Evolutionary conservation across 2,113 vertebrate species (phyloP).

Genomic region (Panthera leo): DNA sequence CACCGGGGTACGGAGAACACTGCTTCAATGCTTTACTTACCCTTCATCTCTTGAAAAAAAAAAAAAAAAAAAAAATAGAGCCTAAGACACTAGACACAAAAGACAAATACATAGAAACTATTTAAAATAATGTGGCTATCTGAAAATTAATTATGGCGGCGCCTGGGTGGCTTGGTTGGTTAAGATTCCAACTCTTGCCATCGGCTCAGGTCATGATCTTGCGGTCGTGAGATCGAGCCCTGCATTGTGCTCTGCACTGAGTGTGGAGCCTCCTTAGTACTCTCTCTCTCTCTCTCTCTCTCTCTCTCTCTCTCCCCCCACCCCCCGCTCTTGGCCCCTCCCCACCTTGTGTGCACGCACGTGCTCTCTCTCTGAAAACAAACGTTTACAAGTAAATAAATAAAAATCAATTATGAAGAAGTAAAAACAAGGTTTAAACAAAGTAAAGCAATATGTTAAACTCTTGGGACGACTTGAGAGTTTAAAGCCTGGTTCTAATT

Average conservation of each 20-base stretch:
- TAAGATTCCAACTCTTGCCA: no score
- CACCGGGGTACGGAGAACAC: accelerated
- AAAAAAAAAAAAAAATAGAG: background rate
- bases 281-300: no score
- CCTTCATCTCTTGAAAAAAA: background rate
- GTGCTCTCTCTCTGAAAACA: no score
- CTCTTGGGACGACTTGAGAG: background rate
- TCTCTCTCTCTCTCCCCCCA: no score
- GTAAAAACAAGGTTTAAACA: background rate
- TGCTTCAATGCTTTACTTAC: background rate
- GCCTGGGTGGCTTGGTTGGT: no score
- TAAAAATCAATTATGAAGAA: background rate
- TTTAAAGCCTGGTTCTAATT: background rate
- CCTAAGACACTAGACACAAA: background rate
- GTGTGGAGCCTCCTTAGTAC: no score
- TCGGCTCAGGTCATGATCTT: no score
- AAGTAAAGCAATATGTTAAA: background rate
- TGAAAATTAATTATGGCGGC: background rate
- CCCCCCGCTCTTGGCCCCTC: no score
- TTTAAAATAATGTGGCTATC: background rate
- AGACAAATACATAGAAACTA: background rate
- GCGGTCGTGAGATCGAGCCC: no score
- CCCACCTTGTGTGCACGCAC: no score
- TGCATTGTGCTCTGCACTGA: no score
- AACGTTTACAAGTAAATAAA: no score